Conservation (phyloP, 2,888 invertebrate genomes). For the Malthinus seriepunctatus region DNA sequence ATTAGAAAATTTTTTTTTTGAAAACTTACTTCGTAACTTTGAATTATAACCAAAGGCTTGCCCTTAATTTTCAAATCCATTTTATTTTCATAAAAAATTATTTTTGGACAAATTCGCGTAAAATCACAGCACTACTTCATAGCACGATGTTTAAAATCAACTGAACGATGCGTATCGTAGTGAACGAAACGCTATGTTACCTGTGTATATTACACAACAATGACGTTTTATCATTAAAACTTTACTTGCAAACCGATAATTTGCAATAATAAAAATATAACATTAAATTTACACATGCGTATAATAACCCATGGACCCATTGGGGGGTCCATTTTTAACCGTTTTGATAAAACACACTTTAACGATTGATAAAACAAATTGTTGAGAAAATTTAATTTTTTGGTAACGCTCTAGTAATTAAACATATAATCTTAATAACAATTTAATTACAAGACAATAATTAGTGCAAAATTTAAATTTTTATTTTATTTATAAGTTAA, state of each 20-base stretch:
- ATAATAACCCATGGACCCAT: too few species aligned
- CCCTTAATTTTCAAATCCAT: conserved; percentile 34
- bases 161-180: conserved; percentile 28
- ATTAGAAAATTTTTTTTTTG: background rate
- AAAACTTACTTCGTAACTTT: conserved; percentile 65
- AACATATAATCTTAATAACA: too few species aligned
- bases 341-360: too few species aligned
- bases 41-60: conserved; percentile 62
- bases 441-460: too few species aligned
- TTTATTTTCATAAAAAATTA: background rate
- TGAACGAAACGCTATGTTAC: conserved; percentile 19
- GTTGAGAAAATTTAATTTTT: too few species aligned
- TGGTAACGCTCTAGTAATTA: too few species aligned
- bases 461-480: too few species aligned
- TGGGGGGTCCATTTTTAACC: too few species aligned
- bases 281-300: conserved; percentile 8
- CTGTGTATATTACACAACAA: conserved; percentile 33
- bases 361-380: too few species aligned
- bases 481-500: too few species aligned
- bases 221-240: conserved; percentile 32
- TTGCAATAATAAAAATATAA: background rate
- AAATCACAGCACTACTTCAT: conserved; percentile 17
- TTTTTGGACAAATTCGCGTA: background rate
- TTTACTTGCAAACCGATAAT: background rate
- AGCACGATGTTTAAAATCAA: conserved; percentile 21